Conservation (phyloP, 2,113 vertebrate species). For the Planiliza haematocheilus region DNA sequence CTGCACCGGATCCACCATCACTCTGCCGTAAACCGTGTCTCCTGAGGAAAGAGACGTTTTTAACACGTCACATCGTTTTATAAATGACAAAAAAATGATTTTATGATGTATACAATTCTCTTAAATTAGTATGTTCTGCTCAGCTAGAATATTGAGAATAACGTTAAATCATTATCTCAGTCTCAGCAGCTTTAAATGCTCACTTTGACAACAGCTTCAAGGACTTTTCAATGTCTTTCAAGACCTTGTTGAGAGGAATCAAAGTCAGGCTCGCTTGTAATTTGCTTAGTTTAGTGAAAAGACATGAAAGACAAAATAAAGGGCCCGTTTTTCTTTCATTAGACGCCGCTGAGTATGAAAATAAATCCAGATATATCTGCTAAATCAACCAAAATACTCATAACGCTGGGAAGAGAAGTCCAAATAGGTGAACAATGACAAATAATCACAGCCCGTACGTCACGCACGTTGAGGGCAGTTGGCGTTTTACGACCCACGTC, state of each 20-base stretch:
- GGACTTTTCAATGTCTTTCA: slow-evolving; percentile 25
- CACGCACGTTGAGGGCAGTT: neutral
- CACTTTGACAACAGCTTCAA: slow-evolving; percentile 13
- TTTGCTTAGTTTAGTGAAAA: slow-evolving; percentile 9
- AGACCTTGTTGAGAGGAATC: slow-evolving; percentile 17
- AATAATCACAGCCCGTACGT: no score
- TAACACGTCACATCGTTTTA: neutral
- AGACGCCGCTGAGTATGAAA: slow-evolving; percentile 11
- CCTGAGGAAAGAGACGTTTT: slow-evolving; percentile 77
- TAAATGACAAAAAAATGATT: neutral
- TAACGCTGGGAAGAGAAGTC: no score
- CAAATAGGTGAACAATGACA: neutral
- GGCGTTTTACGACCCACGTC: neutral
- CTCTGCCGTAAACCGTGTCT: slow-evolving; percentile 90
- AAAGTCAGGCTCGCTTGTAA: slow-evolving; percentile 4
- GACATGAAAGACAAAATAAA: slow-evolving; percentile 29
- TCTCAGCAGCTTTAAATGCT: neutral
- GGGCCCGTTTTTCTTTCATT: slow-evolving; percentile 16
- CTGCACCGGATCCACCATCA: slow-evolving; percentile 98
- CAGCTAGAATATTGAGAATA: neutral
- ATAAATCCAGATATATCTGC: slow-evolving; percentile 25
- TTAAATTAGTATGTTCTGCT: neutral
- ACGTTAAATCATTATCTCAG: neutral
- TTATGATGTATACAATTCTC: neutral
- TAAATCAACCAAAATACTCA: slow-evolving; percentile 28